These are phyloP conservation scores for Eira barbara DNA, from an alignment of 2,113 vertebrate genomes.

Conservation along the genomic window DNA sequence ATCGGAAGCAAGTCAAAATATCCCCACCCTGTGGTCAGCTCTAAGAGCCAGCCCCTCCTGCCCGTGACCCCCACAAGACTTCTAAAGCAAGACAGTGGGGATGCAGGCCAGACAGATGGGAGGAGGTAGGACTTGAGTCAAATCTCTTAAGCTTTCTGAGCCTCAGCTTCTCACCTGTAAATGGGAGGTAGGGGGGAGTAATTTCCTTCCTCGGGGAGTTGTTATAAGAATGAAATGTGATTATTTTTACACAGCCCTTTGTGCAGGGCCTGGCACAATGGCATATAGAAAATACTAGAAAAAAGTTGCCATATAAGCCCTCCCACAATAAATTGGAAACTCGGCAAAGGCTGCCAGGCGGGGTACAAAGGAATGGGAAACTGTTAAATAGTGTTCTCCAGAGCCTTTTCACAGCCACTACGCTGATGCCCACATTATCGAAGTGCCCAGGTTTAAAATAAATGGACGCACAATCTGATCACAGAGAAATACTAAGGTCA, in stretches of 20 bases:
- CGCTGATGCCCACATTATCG: not conserved
- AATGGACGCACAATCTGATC: not conserved
- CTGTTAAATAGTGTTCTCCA: not conserved
- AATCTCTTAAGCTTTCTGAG: not conserved
- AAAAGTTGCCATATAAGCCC: not conserved
- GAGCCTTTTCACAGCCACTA: not conserved
- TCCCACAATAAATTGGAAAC: conserved; percentile 6
- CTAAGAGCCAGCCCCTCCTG: not conserved
- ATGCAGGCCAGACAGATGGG: not conserved
- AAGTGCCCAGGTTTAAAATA: conserved; percentile 51
- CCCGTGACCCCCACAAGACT: too few species aligned
- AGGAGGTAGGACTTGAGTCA: not conserved
- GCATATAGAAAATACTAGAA: not conserved
- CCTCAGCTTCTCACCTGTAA: not conserved
- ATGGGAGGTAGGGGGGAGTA: not conserved
- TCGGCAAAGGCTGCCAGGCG: not conserved
- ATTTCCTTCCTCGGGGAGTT: not conserved
- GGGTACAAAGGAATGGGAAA: not conserved
- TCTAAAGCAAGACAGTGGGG: not conserved
- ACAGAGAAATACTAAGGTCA: not conserved
- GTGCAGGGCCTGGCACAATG: not conserved
- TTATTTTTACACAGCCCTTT: not conserved
- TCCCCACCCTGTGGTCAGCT: not conserved
- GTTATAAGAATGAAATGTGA: not conserved
- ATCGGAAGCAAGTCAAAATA: not conserved